A percentile compares a stretch with the other conserved stretches of the same genome.
These are phyloP conservation scores for Tenthredo notha DNA, from an alignment of 2,888 invertebrate species.

Conservation along the genomic window DNA sequence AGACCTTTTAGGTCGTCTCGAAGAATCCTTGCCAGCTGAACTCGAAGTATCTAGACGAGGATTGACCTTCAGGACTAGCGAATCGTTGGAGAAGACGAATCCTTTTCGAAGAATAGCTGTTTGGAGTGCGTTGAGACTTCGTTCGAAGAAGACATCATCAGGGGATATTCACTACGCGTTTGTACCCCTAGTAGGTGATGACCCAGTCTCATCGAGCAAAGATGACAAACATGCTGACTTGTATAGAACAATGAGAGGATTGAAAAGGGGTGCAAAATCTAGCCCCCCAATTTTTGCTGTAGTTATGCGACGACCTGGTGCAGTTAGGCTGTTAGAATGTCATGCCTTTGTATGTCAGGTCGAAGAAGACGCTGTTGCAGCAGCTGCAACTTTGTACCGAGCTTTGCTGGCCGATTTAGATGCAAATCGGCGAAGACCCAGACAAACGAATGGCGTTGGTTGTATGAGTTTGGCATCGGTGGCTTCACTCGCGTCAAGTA, in stretches of 20 bases:
- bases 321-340: constrained; percentile 91
- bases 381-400: constrained; percentile 94
- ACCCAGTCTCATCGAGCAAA: constrained; percentile 84
- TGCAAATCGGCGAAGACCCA: constrained; percentile 80
- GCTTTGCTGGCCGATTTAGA: constrained; percentile 86
- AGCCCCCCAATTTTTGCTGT: constrained; percentile 94
- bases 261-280: constrained; percentile 75
- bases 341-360: constrained; percentile 95
- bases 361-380: constrained; percentile 94
- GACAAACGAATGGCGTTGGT: constrained; percentile 87
- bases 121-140: constrained; percentile 94
- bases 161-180: constrained; percentile 86
- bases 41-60: constrained; percentile 75
- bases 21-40: constrained; percentile 70
- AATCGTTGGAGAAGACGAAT: constrained; percentile 81
- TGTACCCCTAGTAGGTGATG: constrained; percentile 83
- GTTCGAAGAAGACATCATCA: constrained; percentile 62
- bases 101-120: constrained; percentile 95
- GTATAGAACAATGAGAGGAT: constrained; percentile 76
- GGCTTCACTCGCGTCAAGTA: constrained; percentile 72
- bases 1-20: constrained; percentile 72
- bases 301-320: constrained; percentile 90
- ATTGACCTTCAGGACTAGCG: constrained; percentile 72
- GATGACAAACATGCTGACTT: constrained; percentile 81
- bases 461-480: constrained; percentile 86